These are phyloP conservation scores for Monopterus albus DNA, from an alignment of 2,113 vertebrate genomes.

Conservation along the genomic window DNA sequence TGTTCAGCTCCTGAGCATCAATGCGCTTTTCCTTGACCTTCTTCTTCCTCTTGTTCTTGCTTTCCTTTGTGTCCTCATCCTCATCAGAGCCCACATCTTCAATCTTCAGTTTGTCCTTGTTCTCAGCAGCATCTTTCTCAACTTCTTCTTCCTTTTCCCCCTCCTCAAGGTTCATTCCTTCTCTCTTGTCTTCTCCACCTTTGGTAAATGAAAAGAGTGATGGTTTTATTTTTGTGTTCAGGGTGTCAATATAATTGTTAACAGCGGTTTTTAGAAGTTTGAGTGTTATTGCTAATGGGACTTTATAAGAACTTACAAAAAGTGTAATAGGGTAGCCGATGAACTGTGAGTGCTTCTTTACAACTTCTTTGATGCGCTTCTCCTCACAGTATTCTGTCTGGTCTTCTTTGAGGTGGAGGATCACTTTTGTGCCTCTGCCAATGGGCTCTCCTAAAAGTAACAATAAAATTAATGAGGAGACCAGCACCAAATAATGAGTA, in stretches of 20 bases:
- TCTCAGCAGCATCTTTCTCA: conserved; percentile 65
- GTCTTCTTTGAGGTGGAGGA: conserved; percentile 86
- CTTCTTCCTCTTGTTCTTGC: conserved; percentile 85
- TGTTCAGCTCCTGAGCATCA: conserved; percentile 86
- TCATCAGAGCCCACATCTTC: conserved; percentile 86
- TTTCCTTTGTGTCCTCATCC: conserved; percentile 80
- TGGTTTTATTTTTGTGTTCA: not conserved
- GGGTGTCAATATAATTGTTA: not conserved
- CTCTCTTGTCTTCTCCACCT: conserved; percentile 94
- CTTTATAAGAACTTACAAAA: conserved; percentile 76
- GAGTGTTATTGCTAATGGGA: not conserved
- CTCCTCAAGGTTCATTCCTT: conserved; percentile 86
- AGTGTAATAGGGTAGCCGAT: conserved; percentile 88
- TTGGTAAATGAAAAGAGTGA: not conserved
- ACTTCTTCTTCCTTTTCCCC: conserved; percentile 85
- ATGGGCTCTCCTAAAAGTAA: conserved; percentile 72
- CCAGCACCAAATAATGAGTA: rapidly evolving
- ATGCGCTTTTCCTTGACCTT: conserved; percentile 88
- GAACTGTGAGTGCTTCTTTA: conserved; percentile 88
- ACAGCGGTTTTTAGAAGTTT: not conserved
- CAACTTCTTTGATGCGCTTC: conserved; percentile 84
- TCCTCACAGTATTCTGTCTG: conserved; percentile 86
- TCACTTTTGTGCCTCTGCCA: conserved; percentile 84
- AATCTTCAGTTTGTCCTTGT: conserved; percentile 84
- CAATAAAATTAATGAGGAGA: conserved; percentile 4